A percentile compares a stretch with the other conserved stretches of the same genome.
phyloP scores from a whole-genome alignment of 2,888 invertebrate genomes.

The Teleogryllus oceanicus region DNA sequence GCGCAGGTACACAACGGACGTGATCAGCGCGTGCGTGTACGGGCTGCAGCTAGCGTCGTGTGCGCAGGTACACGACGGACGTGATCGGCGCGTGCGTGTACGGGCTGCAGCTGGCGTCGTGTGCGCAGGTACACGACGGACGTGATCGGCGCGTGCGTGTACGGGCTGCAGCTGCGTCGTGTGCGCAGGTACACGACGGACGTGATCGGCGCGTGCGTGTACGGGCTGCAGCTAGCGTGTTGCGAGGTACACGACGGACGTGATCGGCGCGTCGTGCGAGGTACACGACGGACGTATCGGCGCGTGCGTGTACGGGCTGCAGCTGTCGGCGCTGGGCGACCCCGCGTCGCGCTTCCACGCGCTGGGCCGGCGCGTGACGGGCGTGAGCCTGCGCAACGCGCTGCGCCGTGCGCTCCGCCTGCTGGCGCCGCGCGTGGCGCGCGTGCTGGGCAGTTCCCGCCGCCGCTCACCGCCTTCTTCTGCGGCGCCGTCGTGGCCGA shows the following conservation, averaged over 20 bases:
- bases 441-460: not conserved
- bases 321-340: too few relatives aligned
- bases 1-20: not conserved
- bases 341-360: not conserved
- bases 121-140: not conserved
- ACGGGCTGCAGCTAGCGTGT: too few relatives aligned
- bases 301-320: not conserved
- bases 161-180: not conserved
- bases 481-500: not conserved
- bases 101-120: not conserved
- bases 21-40: not conserved
- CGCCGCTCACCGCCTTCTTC: not conserved
- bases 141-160: not conserved
- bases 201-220: too few relatives aligned
- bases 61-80: not conserved
- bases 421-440: not conserved
- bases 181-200: too few relatives aligned
- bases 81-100: conserved; percentile 3
- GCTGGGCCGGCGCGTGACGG: not conserved
- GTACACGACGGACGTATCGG: not conserved
- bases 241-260: too few relatives aligned
- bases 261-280: not conserved
- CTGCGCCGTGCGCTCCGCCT: too few relatives aligned
- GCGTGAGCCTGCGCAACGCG: too few relatives aligned
- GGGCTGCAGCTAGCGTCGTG: not conserved